Evolutionary conservation across 30 jellyfish, hydroid and myxozoan genomes (phyloP), one percentile per base, ranked within the genome.

Genomic region (Cassiopea andromeda): DNA sequence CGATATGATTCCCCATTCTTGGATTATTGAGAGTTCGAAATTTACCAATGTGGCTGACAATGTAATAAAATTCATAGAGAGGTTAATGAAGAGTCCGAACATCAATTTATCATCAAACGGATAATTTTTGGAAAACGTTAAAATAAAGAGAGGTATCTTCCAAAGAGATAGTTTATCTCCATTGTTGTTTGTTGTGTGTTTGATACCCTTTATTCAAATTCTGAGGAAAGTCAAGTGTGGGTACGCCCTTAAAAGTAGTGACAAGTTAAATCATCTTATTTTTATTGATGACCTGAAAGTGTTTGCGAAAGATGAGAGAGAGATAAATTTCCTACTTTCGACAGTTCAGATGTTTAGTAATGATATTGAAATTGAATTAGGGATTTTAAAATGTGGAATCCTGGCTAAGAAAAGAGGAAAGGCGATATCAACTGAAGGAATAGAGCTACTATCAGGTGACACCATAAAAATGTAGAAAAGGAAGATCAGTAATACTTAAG

Each of bases 181-280:
- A 54, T 27, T 79, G 61, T n/a, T 79, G 50, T 79, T 79, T 58
- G 88, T 79, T 27, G 54, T 54, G 54, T 79, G 80, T 27, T 49
- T 75, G 78, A 48, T 79, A 16, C 88, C 78, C 75, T 77, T 79
- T 79, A 49, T 77, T 59, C 88, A 49, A 79, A 54, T 79, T 54
- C 77, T 64, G 77, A 54, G 88, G 77, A 79, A 79, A 79, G 88
- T 48, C 50, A 79, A 54, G 57, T 54, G 4, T 49, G 75, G 77
- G 77, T 79, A 79, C 43, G 44, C 75, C 50, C 59, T 16, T 16
- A 79, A 59, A 54, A 46, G 43, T 48, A 58, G 44, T 43, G 78
- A 79, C n/a, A 44, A 79, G 78, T n/a, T 79, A 17, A 82, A 61
- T 46, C 73, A 64, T 60, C 72, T 68, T 60, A 84, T 44, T 82